These are phyloP conservation scores for Momotus momota DNA, from an alignment of 2,797 vertebrate genomes.

Conservation along the genomic window DNA sequence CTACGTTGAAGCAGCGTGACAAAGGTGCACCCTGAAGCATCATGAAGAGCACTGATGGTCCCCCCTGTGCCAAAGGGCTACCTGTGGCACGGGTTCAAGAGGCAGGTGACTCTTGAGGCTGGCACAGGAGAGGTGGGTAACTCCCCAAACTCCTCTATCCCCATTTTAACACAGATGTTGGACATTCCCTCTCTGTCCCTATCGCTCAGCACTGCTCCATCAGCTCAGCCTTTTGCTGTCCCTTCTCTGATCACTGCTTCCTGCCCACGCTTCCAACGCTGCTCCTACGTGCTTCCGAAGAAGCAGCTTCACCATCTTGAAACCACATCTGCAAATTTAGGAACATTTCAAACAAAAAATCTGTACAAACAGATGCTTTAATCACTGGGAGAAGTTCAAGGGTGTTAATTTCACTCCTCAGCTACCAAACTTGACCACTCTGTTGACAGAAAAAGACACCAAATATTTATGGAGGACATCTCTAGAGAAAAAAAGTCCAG, in stretches of 20 bases:
- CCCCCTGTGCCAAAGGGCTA: neutral
- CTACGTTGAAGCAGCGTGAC: neutral
- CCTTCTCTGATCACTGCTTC: neutral
- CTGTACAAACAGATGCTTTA: neutral
- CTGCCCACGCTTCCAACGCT: neutral
- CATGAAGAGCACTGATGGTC: neutral
- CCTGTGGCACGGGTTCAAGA: neutral
- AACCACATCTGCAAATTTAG: neutral
- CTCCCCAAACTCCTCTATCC: neutral
- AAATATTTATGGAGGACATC: neutral
- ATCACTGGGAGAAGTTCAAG: neutral
- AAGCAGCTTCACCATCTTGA: neutral
- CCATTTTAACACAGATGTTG: rapidly evolving
- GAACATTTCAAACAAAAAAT: neutral
- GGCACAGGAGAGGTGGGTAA: neutral
- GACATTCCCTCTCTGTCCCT: neutral
- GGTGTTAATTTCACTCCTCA: neutral
- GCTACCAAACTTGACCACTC: neutral
- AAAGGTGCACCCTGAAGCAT: neutral
- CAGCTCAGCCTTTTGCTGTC: neutral
- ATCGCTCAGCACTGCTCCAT: neutral
- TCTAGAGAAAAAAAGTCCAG: neutral
- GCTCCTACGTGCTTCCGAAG: neutral
- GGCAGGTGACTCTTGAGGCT: neutral
- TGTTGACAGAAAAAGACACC: neutral